Evolutionary conservation across 1,140 invertebrate genomes (phyloP).

Genomic region (Battus philenor): DNA sequence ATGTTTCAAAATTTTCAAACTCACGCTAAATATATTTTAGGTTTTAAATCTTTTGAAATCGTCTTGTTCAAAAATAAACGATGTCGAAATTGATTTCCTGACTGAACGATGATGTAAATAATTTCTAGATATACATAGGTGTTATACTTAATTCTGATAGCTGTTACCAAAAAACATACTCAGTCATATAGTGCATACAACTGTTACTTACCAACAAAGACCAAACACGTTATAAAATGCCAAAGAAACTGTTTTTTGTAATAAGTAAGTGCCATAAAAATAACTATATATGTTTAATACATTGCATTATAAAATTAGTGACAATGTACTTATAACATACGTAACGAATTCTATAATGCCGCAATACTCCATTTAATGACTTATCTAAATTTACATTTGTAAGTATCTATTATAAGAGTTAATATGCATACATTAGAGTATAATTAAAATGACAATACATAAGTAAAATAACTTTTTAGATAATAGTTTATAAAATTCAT

Average conservation of each 20-base stretch:
- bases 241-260: constrained; percentile 15
- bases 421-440: constrained; percentile 38
- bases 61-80: too few relatives aligned
- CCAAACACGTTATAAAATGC: constrained; percentile 3
- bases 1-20: too few relatives aligned
- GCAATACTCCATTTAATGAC: constrained; percentile 5
- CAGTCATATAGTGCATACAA: constrained; percentile 13
- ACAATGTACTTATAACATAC: constrained; percentile 13
- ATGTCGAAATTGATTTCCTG: constrained; percentile 25
- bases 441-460: constrained; percentile 58
- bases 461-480: constrained; percentile 23
- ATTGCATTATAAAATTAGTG: background rate
- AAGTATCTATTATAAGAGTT: constrained; percentile 17
- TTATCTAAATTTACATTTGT: constrained; percentile 4
- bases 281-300: background rate
- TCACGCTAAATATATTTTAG: too few relatives aligned
- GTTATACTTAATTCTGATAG: constrained; percentile 42
- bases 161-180: constrained; percentile 51
- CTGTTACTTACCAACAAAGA: background rate
- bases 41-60: too few relatives aligned
- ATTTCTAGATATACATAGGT: constrained; percentile 46
- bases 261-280: constrained; percentile 8
- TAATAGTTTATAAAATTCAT: constrained; percentile 37
- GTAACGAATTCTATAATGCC: constrained; percentile 1
- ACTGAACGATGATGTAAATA: constrained; percentile 64